Conservation (phyloP, 2,797 vertebrate species). For the Sebastolobus alascanus region DNA sequence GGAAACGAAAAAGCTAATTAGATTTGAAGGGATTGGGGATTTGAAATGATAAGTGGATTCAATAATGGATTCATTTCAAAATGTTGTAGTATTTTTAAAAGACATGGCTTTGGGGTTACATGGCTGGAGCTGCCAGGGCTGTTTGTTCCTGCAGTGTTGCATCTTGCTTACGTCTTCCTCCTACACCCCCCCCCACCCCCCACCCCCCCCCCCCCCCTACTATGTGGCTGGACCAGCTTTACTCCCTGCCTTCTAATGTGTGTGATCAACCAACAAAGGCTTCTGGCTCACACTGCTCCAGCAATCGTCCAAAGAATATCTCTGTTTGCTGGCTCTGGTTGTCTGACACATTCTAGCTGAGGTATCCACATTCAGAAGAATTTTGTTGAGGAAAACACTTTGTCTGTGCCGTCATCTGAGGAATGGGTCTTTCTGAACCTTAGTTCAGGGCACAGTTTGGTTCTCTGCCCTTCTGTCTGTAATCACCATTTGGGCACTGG, state of each 20-base stretch:
- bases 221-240: constrained; percentile 7
- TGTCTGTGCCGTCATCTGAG: background rate
- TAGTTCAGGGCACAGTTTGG: background rate
- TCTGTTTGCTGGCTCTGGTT: background rate
- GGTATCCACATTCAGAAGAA: background rate
- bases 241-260: constrained; percentile 10
- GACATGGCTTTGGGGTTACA: background rate
- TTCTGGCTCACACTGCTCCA: background rate
- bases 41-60: background rate
- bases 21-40: background rate
- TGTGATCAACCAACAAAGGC: constrained; percentile 32
- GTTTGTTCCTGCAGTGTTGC: background rate
- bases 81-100: background rate
- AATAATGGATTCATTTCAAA: background rate
- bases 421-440: background rate
- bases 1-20: background rate
- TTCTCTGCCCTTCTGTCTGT: constrained; percentile 1
- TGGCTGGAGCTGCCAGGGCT: background rate
- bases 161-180: background rate
- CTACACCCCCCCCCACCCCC: background rate
- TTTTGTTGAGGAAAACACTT: background rate
- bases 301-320: background rate
- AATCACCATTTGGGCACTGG: background rate
- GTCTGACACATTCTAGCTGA: background rate
- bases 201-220: background rate